Evolutionary conservation across 1,140 invertebrate species (phyloP), one percentile per base, ranked within the genome.

Genomic region (Palaemon carinicauda): DNA sequence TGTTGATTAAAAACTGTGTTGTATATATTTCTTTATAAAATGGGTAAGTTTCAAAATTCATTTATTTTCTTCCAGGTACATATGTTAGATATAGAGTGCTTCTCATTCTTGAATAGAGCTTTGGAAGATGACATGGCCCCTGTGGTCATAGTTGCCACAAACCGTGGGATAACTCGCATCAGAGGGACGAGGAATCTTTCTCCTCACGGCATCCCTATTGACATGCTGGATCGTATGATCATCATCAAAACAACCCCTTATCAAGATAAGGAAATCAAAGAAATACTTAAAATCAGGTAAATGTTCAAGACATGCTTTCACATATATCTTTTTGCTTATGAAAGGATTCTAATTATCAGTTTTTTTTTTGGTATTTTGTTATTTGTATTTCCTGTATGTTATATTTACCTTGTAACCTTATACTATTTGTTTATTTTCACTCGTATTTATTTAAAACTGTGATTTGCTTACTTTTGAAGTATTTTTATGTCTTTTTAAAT

Each of bases 31-130:
- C 31, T 69, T 9, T 21, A 12, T 27, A 9, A 24, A 29, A 21
- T 50, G 51, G n/a, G n/a, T n/a, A 50, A 51, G 24, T 15, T 75
- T 75, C 27, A 31, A 78, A 14, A 4, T 15, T 41, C 3, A 41
- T 41, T 65, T 90, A 94, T 71, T 93, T 93, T 89, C n/a, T 92
- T 94, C 88, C 93, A 96, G 93, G 97, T 97, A 0, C 98, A 99
- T 91, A 99, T 99, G 98, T 92, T 99, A 87, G 98, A 99, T 90
- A 97, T 99, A 75, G 98, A 99, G 91, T 99, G 98, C 91, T 99
- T 99, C 92, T 99, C 98, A 0, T 99, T 97, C 91, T 92, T 99
- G 0, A 99, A 99, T 92, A 94, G 98, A 71, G 98, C 98, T 0
- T 92, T 99, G 29, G 98, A 99, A 91, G 96, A 96, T 89, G 98